phyloP scores from a whole-genome alignment of 2,113 vertebrate genomes.

The Catharus bicknelli region DNA sequence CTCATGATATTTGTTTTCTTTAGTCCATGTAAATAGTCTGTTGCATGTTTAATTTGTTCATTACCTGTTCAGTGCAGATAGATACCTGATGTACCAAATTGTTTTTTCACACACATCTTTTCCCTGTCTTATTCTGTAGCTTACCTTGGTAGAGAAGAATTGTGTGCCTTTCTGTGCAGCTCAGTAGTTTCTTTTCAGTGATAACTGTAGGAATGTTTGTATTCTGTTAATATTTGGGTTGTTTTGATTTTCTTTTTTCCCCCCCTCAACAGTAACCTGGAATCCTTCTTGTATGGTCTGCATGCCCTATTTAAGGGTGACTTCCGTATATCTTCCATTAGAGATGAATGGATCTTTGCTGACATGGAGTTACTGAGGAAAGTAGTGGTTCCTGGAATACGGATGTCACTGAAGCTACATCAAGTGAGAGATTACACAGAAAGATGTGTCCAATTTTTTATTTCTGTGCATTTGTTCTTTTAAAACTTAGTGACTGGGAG shows the following conservation, averaged over 20 bases:
- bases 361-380: slow-evolving; percentile 98
- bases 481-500: not conserved
- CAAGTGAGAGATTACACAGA: slow-evolving; percentile 78
- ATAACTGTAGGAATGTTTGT: not conserved
- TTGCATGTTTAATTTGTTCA: not conserved
- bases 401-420: slow-evolving; percentile 98
- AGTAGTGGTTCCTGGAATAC: slow-evolving; percentile 96
- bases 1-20: not conserved
- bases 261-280: slow-evolving; percentile 85
- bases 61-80: not conserved
- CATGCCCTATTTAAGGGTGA: slow-evolving; percentile 98
- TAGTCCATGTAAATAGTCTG: not conserved
- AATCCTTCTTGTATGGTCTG: slow-evolving; percentile 96
- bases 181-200: not conserved
- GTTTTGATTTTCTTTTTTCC: not conserved
- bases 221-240: not conserved
- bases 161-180: not conserved
- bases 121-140: not conserved
- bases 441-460: not conserved
- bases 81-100: not conserved
- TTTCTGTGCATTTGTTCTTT: not conserved
- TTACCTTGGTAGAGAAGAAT: not conserved
- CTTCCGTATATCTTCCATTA: slow-evolving; percentile 95
- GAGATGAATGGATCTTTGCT: slow-evolving; percentile 98
- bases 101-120: not conserved